Evolutionary conservation across 2,888 invertebrate species (phyloP).

Genomic region (Tribolium freemani): DNA sequence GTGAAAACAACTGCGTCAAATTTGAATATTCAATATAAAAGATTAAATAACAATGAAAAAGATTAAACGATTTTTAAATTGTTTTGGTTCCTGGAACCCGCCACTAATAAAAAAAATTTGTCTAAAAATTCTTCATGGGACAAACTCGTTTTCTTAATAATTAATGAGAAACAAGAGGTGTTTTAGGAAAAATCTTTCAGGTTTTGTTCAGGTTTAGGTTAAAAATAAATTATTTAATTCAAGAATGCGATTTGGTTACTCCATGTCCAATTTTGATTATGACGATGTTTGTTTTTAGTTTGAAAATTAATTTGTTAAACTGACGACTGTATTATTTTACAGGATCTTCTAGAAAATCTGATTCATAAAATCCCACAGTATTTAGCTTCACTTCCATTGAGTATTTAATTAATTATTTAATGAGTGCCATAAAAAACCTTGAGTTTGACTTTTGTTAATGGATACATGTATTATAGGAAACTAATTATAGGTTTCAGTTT

Average conservation of each 20-base stretch:
- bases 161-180: neutral
- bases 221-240: too few relatives aligned
- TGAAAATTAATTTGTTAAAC: too few relatives aligned
- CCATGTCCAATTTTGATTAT: too few relatives aligned
- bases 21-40: neutral
- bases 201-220: too few relatives aligned
- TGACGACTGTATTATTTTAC: too few relatives aligned
- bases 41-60: too few relatives aligned
- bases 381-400: too few relatives aligned
- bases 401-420: neutral
- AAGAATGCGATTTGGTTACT: too few relatives aligned
- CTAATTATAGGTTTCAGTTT: neutral
- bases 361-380: too few relatives aligned
- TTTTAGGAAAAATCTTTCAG: neutral
- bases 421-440: neutral
- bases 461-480: neutral
- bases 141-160: neutral
- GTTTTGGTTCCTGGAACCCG: neutral
- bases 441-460: neutral
- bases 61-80: too few relatives aligned
- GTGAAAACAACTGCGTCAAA: neutral
- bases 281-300: too few relatives aligned
- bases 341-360: too few relatives aligned
- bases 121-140: neutral
- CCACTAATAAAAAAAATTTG: neutral